phyloP scores from a whole-genome alignment of 2,888 invertebrate genomes.

The Thysanoteuthis rhombus region DNA sequence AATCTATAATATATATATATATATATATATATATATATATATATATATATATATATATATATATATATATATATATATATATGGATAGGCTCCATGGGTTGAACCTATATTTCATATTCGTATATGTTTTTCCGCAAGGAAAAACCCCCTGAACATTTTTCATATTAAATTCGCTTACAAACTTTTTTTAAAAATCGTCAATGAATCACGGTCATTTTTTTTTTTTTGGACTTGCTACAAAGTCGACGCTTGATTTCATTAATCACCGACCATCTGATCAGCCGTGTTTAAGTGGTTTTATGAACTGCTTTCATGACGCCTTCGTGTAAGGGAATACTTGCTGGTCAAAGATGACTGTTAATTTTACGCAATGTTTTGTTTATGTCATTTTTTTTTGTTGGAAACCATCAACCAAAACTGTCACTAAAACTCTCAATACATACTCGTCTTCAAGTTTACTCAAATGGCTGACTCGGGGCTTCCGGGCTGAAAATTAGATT shows the following conservation, averaged over 20 bases:
- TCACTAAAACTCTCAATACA: no score
- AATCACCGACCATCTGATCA: not conserved
- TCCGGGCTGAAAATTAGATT: no score
- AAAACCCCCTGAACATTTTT: not conserved
- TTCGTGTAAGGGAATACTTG: not conserved
- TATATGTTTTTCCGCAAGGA: not conserved
- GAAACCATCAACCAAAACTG: no score
- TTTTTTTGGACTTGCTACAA: not conserved
- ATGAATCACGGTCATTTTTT: not conserved
- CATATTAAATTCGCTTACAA: not conserved
- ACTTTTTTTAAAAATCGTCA: not conserved
- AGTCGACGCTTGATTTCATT: not conserved
- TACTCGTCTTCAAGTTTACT: no score
- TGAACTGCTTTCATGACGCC: not conserved
- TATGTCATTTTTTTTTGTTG: no score
- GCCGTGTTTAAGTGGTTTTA: not conserved
- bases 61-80: slow-evolving; percentile 22
- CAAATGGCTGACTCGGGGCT: no score
- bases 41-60: slow-evolving; percentile 23
- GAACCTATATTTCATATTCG: no score
- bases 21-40: not conserved
- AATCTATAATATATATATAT: no score
- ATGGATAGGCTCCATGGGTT: not conserved
- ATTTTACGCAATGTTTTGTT: not conserved
- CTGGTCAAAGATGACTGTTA: not conserved